Evolutionary conservation across 2,888 invertebrate species (phyloP).

Genomic region (Doris montereyensis): DNA sequence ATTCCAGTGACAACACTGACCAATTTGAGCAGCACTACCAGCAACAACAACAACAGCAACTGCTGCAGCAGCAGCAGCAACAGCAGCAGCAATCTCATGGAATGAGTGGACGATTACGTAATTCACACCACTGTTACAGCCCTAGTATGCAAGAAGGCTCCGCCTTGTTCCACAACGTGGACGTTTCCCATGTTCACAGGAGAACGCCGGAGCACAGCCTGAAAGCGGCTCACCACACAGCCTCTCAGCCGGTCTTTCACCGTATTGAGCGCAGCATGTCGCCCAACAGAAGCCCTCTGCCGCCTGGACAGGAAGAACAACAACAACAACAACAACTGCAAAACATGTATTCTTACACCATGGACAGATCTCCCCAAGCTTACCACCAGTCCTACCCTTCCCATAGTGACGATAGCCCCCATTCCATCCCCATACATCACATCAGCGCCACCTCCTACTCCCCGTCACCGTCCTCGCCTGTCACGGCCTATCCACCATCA

Average conservation of each 20-base stretch:
- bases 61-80: neutral
- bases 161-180: conserved; percentile 34
- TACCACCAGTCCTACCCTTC: neutral
- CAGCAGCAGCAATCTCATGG: conserved; percentile 58
- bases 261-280: conserved; percentile 24
- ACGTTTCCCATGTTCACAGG: conserved; percentile 34
- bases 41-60: neutral
- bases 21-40: neutral
- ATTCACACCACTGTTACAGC: conserved; percentile 59
- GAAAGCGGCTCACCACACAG: conserved; percentile 32
- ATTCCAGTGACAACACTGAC: neutral
- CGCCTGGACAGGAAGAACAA: neutral
- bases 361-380: neutral
- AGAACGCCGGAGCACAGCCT: conserved; percentile 35
- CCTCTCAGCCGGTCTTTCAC: conserved; percentile 37
- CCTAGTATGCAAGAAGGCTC: conserved; percentile 58
- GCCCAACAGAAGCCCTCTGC: neutral
- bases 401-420: neutral
- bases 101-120: neutral
- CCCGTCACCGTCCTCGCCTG: conserved; percentile 31
- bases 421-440: conserved; percentile 32
- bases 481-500: conserved; percentile 18
- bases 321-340: neutral
- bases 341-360: neutral
- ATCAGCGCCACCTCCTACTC: conserved; percentile 13